Conservation (phyloP, 2,113 vertebrate species). For the Camarhynchus parvulus region DNA sequence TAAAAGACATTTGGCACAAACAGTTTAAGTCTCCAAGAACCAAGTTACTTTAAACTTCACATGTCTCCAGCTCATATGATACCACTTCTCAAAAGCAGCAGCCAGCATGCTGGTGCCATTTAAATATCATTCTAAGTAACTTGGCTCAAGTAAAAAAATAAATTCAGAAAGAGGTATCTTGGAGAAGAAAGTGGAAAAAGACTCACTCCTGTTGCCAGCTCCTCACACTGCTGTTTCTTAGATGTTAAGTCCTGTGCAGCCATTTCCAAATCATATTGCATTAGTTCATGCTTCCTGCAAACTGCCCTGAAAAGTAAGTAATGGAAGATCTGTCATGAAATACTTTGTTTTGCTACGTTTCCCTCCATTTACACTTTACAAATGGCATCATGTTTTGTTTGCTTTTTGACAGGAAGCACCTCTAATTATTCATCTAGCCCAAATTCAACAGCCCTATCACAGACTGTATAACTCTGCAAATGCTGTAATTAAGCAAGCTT, state of each 20-base stretch:
- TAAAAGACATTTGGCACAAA: neutral
- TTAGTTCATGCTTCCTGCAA: conserved; percentile 93
- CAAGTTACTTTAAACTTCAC: conserved; percentile 5
- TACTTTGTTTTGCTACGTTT: neutral
- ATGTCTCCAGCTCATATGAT: neutral
- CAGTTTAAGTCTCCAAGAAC: conserved; percentile 1
- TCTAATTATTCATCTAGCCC: neutral
- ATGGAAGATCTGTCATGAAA: neutral
- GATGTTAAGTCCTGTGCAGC: conserved; percentile 86
- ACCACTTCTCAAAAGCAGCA: neutral
- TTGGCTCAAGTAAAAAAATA: neutral
- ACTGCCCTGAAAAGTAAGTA: conserved; percentile 82
- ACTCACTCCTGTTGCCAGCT: conserved; percentile 90
- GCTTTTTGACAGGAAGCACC: neutral
- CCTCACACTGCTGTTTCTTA: conserved; percentile 94
- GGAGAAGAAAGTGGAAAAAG: conserved; percentile 46
- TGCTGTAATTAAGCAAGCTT: neutral
- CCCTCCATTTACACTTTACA: neutral
- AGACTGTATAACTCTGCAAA: neutral
- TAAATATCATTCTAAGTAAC: conserved; percentile 45
- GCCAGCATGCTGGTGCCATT: neutral
- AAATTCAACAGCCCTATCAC: neutral
- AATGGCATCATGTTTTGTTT: neutral
- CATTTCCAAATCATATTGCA: conserved; percentile 92
- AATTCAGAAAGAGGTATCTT: neutral